These are phyloP conservation scores for Charina bottae DNA, from an alignment of 2,113 vertebrate genomes.

Conservation along the genomic window DNA sequence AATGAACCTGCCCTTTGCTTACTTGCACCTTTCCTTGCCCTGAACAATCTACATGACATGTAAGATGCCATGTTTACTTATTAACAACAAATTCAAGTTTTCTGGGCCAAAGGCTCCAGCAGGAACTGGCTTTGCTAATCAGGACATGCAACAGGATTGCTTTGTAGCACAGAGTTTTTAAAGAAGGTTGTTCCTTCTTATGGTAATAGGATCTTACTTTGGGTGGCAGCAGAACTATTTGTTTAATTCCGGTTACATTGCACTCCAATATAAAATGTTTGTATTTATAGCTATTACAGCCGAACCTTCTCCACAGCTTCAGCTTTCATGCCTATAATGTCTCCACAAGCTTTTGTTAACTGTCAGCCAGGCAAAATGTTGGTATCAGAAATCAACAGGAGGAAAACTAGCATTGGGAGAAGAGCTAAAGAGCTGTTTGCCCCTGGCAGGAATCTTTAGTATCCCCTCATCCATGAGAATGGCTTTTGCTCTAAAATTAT, in stretches of 20 bases:
- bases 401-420: background rate
- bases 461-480: background rate
- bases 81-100: background rate
- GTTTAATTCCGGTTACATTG: background rate
- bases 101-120: background rate
- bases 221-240: background rate
- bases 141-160: background rate
- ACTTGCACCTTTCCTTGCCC: background rate
- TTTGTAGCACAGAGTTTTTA: background rate
- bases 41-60: background rate
- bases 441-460: background rate
- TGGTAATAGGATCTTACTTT: background rate
- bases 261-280: background rate
- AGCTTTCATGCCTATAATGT: background rate
- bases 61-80: slow-evolving; percentile 9
- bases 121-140: background rate
- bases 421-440: background rate
- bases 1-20: background rate
- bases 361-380: background rate
- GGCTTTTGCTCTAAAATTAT: background rate
- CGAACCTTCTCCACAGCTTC: background rate
- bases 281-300: background rate
- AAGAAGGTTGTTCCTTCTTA: background rate
- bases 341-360: background rate
- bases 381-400: background rate